These are phyloP conservation scores for Ctenochaetus hawaiiensis DNA, from an alignment of 2,797 vertebrate species.

Conservation along the genomic window DNA sequence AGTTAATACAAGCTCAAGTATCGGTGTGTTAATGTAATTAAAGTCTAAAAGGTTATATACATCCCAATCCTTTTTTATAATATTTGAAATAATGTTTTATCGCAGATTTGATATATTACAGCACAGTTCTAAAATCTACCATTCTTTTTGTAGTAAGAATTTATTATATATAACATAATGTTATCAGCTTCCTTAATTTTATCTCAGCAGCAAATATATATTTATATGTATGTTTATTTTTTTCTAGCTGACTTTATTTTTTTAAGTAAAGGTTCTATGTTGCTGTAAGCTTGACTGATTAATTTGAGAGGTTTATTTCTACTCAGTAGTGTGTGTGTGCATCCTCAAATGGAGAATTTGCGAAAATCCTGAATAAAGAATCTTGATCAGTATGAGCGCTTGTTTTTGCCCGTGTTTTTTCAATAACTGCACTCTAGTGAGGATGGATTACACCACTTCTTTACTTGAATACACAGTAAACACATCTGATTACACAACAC, in stretches of 20 bases:
- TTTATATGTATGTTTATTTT: constrained; percentile 32
- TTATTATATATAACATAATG: constrained; percentile 33
- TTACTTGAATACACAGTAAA: constrained; percentile 82
- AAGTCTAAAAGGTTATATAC: constrained; percentile 27
- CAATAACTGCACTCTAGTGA: constrained; percentile 69
- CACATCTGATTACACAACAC: constrained; percentile 85
- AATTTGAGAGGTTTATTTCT: constrained; percentile 46
- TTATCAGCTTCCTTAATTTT: constrained; percentile 19
- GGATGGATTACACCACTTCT: constrained; percentile 81
- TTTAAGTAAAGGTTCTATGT: constrained; percentile 2
- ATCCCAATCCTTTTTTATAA: constrained; percentile 20
- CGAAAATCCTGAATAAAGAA: constrained; percentile 64
- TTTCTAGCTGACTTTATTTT: constrained; percentile 29
- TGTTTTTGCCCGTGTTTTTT: constrained; percentile 48
- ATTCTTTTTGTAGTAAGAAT: constrained; percentile 13
- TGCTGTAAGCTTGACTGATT: constrained; percentile 40
- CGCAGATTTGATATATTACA: constrained; percentile 18
- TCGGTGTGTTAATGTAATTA: constrained; percentile 30
- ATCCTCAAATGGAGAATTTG: constrained; percentile 56
- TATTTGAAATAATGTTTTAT: constrained; percentile 16
- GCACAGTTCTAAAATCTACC: constrained; percentile 15
- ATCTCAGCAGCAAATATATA: constrained; percentile 22
- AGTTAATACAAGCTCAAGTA: constrained; percentile 41
- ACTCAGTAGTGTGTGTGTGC: constrained; percentile 18
- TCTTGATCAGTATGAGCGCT: constrained; percentile 62